phyloP scores from a whole-genome alignment of 2,113 vertebrate species.

The Antennarius striatus region DNA sequence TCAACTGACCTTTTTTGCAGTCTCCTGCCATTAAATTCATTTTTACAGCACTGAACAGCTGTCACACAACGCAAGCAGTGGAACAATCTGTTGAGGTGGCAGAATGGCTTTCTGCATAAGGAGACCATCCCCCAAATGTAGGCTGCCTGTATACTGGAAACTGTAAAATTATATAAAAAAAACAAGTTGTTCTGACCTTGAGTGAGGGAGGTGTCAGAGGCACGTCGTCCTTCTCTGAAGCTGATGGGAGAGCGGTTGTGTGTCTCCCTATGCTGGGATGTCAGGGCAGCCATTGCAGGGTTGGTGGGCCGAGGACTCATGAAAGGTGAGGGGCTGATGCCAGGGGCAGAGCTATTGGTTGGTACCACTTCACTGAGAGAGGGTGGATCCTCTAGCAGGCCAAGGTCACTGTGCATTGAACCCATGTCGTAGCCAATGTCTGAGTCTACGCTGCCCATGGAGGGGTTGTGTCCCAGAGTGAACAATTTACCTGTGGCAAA shows the following conservation, averaged over 20 bases:
- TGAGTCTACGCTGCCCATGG: constrained; percentile 88
- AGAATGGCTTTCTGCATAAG: too few species aligned
- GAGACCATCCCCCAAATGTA: too few species aligned
- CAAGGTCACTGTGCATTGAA: constrained; percentile 87
- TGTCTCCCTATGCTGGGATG: constrained; percentile 87
- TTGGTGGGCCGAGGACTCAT: constrained; percentile 86
- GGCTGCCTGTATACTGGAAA: too few species aligned
- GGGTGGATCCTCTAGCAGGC: constrained; percentile 86
- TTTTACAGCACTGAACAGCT: too few species aligned
- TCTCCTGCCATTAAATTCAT: too few species aligned
- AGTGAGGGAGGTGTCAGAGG: constrained; percentile 96
- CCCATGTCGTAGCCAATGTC: constrained; percentile 89
- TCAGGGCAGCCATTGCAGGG: constrained; percentile 88
- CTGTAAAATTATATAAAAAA: too few species aligned
- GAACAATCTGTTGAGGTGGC: too few species aligned
- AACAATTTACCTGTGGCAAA: constrained; percentile 85
- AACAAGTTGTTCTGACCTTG: constrained; percentile 82
- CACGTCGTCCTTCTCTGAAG: constrained; percentile 94
- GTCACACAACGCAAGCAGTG: too few species aligned
- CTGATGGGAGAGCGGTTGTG: constrained; percentile 97
- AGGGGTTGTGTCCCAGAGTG: constrained; percentile 86
- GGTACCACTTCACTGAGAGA: constrained; percentile 85
- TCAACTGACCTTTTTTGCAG: too few species aligned
- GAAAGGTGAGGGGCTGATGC: constrained; percentile 76
- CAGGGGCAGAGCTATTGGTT: constrained; percentile 75